Percentiles rank a stretch among this genome's conserved stretches.
Conservation (phyloP, 2,888 invertebrate genomes). For the Coecobrya sp. region DNA sequence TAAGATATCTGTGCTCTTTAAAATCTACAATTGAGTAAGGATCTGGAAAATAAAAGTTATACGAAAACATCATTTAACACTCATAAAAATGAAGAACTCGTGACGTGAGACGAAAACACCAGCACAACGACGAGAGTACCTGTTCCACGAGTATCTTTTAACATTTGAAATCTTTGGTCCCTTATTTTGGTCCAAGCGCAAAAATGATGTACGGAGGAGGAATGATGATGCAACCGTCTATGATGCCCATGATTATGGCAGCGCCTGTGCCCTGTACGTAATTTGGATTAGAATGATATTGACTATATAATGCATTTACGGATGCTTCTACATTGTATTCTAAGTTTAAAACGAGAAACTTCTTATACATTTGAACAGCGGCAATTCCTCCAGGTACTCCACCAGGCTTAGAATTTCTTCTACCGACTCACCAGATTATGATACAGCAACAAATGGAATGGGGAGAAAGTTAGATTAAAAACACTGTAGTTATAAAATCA, state of each 20-base stretch:
- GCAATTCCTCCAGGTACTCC: constrained; percentile 12
- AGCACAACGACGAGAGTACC: too few relatives aligned
- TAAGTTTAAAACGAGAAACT: too few relatives aligned
- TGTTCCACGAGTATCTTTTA: neutral
- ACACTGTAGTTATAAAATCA: too few relatives aligned
- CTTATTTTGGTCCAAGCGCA: neutral
- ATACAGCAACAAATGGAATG: constrained; percentile 62
- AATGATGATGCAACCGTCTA: too few relatives aligned
- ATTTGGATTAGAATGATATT: neutral
- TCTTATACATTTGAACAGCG: neutral
- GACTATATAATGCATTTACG: too few relatives aligned
- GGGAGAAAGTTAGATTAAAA: constrained; percentile 62
- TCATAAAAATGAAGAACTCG: too few relatives aligned
- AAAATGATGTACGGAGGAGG: constrained; percentile 27
- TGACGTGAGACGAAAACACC: neutral
- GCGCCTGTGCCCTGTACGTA: neutral
- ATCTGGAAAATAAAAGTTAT: too few relatives aligned
- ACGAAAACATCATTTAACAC: too few relatives aligned
- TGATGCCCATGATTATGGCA: constrained; percentile 15
- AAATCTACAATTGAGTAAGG: too few relatives aligned
- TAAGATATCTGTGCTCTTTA: too few relatives aligned
- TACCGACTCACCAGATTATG: constrained; percentile 6
- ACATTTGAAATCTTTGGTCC: neutral
- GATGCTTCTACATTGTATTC: too few relatives aligned
- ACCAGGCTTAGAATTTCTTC: constrained; percentile 47